Percentiles rank a stretch among this genome's conserved stretches.
These are phyloP conservation scores for Neopelma chrysocephalum DNA, from an alignment of 2,797 vertebrate genomes.

Conservation along the genomic window DNA sequence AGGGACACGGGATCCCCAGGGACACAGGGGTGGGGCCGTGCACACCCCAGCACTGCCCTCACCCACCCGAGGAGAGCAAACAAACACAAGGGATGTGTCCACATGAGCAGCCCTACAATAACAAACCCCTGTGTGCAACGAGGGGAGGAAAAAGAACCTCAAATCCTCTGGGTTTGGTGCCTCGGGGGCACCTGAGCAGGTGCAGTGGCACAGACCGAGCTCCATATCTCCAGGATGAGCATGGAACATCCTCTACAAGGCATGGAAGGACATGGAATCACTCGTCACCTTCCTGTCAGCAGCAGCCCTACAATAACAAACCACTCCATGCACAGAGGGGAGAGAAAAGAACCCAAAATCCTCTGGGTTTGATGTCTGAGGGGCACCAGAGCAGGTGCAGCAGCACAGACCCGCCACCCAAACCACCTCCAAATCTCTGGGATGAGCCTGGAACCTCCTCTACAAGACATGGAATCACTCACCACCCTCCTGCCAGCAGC, in stretches of 20 bases:
- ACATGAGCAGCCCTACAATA: background rate
- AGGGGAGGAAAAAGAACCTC: background rate
- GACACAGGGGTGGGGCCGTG: background rate
- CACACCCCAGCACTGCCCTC: fast-evolving
- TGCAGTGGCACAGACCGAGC: background rate
- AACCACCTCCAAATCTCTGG: fast-evolving
- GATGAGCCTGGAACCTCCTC: background rate
- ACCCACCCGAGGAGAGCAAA: background rate
- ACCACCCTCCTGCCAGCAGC: background rate
- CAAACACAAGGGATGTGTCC: fast-evolving
- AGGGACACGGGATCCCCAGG: fast-evolving
- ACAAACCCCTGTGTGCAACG: fast-evolving
- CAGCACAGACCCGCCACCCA: fast-evolving
- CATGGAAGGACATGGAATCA: background rate
- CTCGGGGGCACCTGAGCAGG: background rate
- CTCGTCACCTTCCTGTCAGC: background rate
- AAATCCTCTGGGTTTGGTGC: fast-evolving
- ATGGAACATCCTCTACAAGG: background rate
- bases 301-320: background rate
- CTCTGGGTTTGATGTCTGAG: background rate
- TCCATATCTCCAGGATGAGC: background rate
- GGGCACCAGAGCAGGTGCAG: background rate
- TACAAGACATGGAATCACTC: fast-evolving
- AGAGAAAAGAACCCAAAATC: background rate
- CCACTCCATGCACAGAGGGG: fast-evolving